Conservation (phyloP, 2,888 invertebrate genomes). For the Agapostemon virescens region DNA sequence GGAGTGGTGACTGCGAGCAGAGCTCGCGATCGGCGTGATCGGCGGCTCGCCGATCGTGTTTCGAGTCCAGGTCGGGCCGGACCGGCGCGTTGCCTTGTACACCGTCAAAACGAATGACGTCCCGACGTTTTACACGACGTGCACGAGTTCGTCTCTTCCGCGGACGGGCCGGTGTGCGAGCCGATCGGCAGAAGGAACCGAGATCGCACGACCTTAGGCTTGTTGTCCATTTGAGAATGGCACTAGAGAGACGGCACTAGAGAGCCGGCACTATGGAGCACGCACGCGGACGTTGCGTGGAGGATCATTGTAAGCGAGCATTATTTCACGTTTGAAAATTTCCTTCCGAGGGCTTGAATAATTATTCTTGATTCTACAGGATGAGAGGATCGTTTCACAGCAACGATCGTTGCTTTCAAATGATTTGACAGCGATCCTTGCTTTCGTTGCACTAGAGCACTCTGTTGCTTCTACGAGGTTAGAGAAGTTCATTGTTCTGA, state of each 20-base stretch:
- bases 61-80: slow-evolving; percentile 56
- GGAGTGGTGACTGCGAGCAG: slow-evolving; percentile 64
- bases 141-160: slow-evolving; percentile 55
- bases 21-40: slow-evolving; percentile 64
- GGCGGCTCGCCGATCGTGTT: slow-evolving; percentile 63
- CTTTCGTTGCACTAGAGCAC: no score
- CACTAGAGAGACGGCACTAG: not conserved
- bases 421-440: no score
- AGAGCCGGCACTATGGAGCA: no score
- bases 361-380: no score
- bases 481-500: no score
- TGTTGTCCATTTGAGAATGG: not conserved
- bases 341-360: no score
- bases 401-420: no score
- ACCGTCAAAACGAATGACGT: slow-evolving; percentile 68
- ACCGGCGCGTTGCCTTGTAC: slow-evolving; percentile 56
- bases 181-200: slow-evolving; percentile 40
- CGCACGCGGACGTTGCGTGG: not conserved
- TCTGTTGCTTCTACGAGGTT: no score
- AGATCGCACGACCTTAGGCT: slow-evolving; percentile 43
- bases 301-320: not conserved
- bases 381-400: no score
- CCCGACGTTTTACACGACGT: slow-evolving; percentile 71
- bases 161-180: slow-evolving; percentile 33
- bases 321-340: not conserved